phyloP scores from a whole-genome alignment of 2,888 invertebrate genomes.

The Heteromyza rotundicornis region DNA sequence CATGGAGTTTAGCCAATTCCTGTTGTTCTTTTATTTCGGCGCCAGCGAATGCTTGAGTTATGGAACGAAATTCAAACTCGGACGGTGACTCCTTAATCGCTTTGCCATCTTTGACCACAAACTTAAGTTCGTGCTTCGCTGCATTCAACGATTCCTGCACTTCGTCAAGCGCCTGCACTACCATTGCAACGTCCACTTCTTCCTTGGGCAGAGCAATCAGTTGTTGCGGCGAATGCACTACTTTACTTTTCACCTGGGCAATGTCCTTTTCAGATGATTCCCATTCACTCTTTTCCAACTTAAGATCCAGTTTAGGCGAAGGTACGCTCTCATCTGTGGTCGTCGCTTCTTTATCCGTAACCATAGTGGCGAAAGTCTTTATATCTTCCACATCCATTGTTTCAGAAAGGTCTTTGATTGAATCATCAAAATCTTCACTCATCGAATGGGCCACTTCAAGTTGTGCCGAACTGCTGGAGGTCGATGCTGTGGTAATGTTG shows the following conservation, averaged over 20 bases:
- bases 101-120: slow-evolving; percentile 67
- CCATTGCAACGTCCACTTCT: slow-evolving; percentile 64
- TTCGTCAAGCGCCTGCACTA: slow-evolving; percentile 72
- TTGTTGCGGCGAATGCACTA: slow-evolving; percentile 51
- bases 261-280: slow-evolving; percentile 59
- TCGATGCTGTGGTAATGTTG: slow-evolving; percentile 28
- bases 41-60: slow-evolving; percentile 56
- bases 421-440: slow-evolving; percentile 50
- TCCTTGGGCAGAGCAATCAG: slow-evolving; percentile 36
- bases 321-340: background rate
- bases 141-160: slow-evolving; percentile 75
- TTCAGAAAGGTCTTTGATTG: slow-evolving; percentile 50
- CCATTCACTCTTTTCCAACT: slow-evolving; percentile 59
- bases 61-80: slow-evolving; percentile 74
- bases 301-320: slow-evolving; percentile 46
- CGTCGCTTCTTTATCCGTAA: slow-evolving; percentile 32
- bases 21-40: slow-evolving; percentile 5
- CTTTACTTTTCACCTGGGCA: slow-evolving; percentile 40
- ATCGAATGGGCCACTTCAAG: slow-evolving; percentile 45
- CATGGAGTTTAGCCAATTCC: background rate
- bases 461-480: slow-evolving; percentile 42
- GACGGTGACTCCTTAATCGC: slow-evolving; percentile 76
- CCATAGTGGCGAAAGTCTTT: slow-evolving; percentile 32
- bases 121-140: slow-evolving; percentile 73
- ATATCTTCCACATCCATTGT: slow-evolving; percentile 26